Evolutionary conservation across 35 echinoderm and acorn worm genomes (phyloP), one percentile per base, ranked within the genome.

Genomic region (Patiria miniata): DNA sequence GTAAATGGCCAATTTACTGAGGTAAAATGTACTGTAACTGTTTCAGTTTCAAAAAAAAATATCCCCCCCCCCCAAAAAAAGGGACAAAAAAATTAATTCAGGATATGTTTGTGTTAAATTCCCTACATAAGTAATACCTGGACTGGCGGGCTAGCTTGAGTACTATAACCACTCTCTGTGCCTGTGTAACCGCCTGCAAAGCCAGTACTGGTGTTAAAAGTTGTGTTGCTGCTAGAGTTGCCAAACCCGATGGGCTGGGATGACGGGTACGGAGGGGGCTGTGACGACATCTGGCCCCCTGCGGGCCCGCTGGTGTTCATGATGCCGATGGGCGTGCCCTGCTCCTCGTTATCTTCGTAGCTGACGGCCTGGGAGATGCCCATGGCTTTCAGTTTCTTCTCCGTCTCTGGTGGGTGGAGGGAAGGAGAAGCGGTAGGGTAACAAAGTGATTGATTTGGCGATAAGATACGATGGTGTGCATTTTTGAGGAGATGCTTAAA

Each of bases 361-460:
- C 89, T 82, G 32, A 57, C 92, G 4, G 83, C 81, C 8, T 88
- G 79, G 51, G 95, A 87, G 61, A 97, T 97, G 30, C 91, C 91
- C 91, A 93, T 91, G 44, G 95, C 95, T 78, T 91, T 93, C 37
- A 97, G 61, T 42, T 93, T 97, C 38, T 86, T 86, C 55, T 97
- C 95, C 42, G 95, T 97, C 86, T 97, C 95, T 97, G 83, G 32
- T 59, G 78, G 40, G 40, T 53, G 15, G 42, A 4, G 42, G 42
- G 42, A 12, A 47, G 42, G 18, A 3, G n/a, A 37, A 10, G 16
- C 15, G 22, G 1, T 9, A 77, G 12, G 42, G 12, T 4, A 47
- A 47, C 42, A 47, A 12, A 47, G 42, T 12, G 12, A 12, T 47
- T 47, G 42, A 47, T 47, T 47, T 4, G 42, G 12, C 42, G 4